phyloP scores from a whole-genome alignment of 1,140 invertebrate genomes.

The Aleiodes sp. region DNA sequence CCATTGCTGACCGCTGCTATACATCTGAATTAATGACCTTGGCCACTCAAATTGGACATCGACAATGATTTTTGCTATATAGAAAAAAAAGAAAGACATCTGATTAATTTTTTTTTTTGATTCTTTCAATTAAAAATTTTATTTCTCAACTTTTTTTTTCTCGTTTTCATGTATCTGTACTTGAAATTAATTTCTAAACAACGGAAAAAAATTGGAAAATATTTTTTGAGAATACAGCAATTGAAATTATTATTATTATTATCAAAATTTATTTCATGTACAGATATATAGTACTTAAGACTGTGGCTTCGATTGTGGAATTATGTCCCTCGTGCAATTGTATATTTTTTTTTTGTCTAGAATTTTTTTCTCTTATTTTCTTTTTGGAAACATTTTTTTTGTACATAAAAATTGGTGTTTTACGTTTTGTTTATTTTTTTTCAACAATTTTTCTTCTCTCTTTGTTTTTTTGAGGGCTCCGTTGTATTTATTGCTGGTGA shows the following conservation, averaged over 20 bases:
- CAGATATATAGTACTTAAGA: slow-evolving; percentile 58
- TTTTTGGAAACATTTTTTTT: too few relatives aligned
- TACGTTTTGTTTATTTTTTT: slow-evolving; percentile 31
- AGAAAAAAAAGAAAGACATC: slow-evolving; percentile 2
- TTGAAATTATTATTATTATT: neutral
- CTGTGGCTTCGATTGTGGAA: slow-evolving; percentile 43
- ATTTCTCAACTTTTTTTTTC: slow-evolving; percentile 31
- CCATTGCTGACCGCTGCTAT: slow-evolving; percentile 56
- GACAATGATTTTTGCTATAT: slow-evolving; percentile 47
- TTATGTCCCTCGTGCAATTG: neutral
- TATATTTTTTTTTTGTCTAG: neutral
- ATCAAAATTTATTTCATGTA: slow-evolving; percentile 27
- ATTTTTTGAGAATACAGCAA: neutral
- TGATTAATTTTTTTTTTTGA: neutral
- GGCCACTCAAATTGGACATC: slow-evolving; percentile 56
- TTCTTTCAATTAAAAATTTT: neutral
- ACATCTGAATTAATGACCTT: slow-evolving; percentile 46
- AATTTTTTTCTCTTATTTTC: slow-evolving; percentile 2
- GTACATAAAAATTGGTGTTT: slow-evolving; percentile 57
- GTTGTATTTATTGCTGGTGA: slow-evolving; percentile 30
- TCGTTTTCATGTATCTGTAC: slow-evolving; percentile 53
- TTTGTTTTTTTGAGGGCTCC: slow-evolving; percentile 40
- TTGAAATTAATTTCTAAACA: slow-evolving; percentile 42
- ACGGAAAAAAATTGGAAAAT: neutral
- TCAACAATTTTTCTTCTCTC: slow-evolving; percentile 35